phyloP scores from a whole-genome alignment of 1,140 invertebrate genomes.

The Epicauta chinensis region DNA sequence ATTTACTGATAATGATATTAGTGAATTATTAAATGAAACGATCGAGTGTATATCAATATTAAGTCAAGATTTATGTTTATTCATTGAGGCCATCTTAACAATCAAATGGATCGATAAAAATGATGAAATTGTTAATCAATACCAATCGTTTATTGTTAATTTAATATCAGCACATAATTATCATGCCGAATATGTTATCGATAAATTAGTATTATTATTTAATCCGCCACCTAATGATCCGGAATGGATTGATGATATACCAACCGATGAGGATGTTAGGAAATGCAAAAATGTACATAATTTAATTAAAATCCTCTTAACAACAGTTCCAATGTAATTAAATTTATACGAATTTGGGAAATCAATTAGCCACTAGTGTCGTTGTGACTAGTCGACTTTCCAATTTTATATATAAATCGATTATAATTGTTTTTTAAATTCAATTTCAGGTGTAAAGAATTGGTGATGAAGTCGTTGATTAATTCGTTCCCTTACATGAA shows the following conservation, averaged over 20 bases:
- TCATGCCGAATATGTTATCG: slow-evolving; percentile 53
- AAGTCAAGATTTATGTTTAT: slow-evolving; percentile 47
- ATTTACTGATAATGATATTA: slow-evolving; percentile 52
- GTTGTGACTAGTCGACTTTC: too few species aligned
- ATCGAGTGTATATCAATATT: slow-evolving; percentile 53
- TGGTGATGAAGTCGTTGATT: slow-evolving; percentile 48
- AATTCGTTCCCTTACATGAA: slow-evolving; percentile 60
- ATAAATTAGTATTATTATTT: slow-evolving; percentile 52
- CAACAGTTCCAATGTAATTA: slow-evolving; percentile 61
- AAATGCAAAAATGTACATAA: slow-evolving; percentile 51
- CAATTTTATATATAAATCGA: slow-evolving; percentile 51
- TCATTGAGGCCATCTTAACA: slow-evolving; percentile 57
- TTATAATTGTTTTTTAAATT: slow-evolving; percentile 19
- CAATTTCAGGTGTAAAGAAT: slow-evolving; percentile 48
- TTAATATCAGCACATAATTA: slow-evolving; percentile 56
- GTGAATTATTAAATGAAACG: slow-evolving; percentile 48
- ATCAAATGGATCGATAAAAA: slow-evolving; percentile 51
- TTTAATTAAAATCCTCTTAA: slow-evolving; percentile 48
- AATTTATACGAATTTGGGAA: too few species aligned
- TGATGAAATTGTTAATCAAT: slow-evolving; percentile 46
- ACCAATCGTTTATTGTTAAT: slow-evolving; percentile 56
- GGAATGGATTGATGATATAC: slow-evolving; percentile 44
- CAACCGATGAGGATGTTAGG: slow-evolving; percentile 42
- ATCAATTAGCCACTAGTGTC: too few species aligned
- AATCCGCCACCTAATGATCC: slow-evolving; percentile 41